These are phyloP conservation scores for Forficula auricularia DNA, from an alignment of 1,140 invertebrate species.

Conservation along the genomic window DNA sequence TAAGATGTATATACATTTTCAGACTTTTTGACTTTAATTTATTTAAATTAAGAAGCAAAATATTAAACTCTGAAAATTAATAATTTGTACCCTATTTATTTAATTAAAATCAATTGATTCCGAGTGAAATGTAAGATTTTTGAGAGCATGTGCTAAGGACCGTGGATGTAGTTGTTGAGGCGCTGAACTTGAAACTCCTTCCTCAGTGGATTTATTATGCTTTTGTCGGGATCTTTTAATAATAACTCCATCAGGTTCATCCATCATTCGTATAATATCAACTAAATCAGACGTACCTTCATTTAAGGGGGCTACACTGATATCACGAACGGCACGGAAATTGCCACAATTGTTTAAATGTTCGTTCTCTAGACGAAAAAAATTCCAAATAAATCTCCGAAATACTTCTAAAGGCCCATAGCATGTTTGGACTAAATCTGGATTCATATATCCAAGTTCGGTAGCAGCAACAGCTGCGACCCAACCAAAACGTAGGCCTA, in stretches of 20 bases:
- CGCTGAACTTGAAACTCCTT: no score
- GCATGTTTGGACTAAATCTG: constrained; percentile 76
- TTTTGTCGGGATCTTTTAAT: constrained; percentile 18
- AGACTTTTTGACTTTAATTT: no score
- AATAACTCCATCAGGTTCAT: constrained; percentile 71
- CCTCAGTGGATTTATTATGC: no score
- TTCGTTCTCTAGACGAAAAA: constrained; percentile 98
- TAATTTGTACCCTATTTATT: no score
- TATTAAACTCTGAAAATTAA: no score
- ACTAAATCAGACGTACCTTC: constrained; percentile 62
- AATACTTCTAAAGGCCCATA: constrained; percentile 88
- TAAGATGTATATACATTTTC: no score
- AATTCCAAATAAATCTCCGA: constrained; percentile 98
- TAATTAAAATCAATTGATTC: no score
- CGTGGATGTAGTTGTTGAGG: no score
- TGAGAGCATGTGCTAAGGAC: no score
- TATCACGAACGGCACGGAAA: constrained; percentile 94
- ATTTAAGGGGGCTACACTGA: constrained; percentile 91
- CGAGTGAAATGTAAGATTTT: no score
- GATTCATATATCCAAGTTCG: constrained; percentile 59
- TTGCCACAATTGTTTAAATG: constrained; percentile 99
- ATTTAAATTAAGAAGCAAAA: no score
- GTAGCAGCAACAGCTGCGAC: constrained; percentile 67
- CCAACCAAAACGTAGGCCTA: constrained; percentile 87
- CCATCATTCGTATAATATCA: constrained; percentile 88